Conservation (phyloP, 2,113 vertebrate species). For the Uropsilus gracilis region DNA sequence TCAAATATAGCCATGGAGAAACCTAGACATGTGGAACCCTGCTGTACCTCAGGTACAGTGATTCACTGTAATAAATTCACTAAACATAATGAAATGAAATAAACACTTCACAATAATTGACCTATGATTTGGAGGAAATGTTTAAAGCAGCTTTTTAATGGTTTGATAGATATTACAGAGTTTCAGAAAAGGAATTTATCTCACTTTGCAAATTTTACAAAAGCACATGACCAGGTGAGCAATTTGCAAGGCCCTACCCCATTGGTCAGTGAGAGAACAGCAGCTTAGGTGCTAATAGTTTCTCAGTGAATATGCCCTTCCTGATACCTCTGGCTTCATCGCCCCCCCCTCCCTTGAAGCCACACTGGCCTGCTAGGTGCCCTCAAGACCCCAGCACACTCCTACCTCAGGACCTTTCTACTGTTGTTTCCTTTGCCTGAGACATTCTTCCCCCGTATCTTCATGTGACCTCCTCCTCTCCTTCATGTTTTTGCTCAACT, state of each 20-base stretch:
- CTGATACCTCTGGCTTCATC: no score
- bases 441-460: neutral
- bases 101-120: neutral
- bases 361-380: neutral
- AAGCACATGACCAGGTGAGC: neutral
- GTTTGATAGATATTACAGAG: neutral
- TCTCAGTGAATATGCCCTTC: neutral
- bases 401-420: neutral
- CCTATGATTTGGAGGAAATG: neutral
- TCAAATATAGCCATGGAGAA: neutral
- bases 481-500: neutral
- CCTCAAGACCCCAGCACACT: neutral
- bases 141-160: neutral
- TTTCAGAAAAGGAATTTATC: neutral
- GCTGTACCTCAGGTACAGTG: no score
- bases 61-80: neutral
- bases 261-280: neutral
- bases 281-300: neutral
- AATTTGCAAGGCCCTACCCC: neutral
- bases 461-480: neutral
- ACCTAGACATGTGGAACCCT: neutral
- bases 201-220: neutral
- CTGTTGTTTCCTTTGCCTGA: neutral
- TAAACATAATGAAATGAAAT: neutral
- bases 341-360: neutral